Base-by-base conservation (phyloP, 2,113 vertebrate species). In the Siphamia tubifer region DNA sequence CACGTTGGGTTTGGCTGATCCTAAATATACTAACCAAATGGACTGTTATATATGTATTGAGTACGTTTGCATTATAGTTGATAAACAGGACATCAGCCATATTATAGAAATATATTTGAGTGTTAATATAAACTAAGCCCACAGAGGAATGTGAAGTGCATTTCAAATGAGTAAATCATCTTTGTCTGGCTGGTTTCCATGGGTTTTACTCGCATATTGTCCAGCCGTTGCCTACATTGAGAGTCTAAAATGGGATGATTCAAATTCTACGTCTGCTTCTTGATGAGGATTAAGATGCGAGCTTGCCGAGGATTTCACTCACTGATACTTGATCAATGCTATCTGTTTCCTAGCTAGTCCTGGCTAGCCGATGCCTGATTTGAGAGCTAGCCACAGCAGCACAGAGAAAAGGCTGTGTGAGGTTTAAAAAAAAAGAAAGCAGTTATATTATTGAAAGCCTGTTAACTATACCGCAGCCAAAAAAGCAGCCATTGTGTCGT, bases 311-410 rank as follows among this genome's bases (percentile, higher is more conserved):
- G 82, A 75, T 87, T 84, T 86, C 43, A 28, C 67, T 67, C 27
- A 20, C 60, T 78, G 83, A 83, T 87, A 79, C 83, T 47, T 87
- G 85, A 91, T 91, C 90, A 89, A 89, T 90, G 85, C 82, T 87
- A 87, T 91, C 85, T 80, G 72, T 82, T 80, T 82, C 79, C 49
- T 36, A 57, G 66, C 73, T 47, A 64, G 73, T 57, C 79, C 74
- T 12, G 35, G 79, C 70, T 42, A 65, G 73, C 81, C 9, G 31
- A 64, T 68, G 77, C 53, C 78, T 70, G 85, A 81, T 82, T 85
- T 87, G 74, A 84, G 81, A 87, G 72, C 48, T 49, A 57, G 60
- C 68, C 63, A 11, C 68, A 39, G 61, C 49, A 48, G n/a, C 69
- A 51, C 15, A 38, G 40, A 65, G 67, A 58, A 65, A 35, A 13